A percentile compares a stretch with the other conserved stretches of the same genome.
Conservation (phyloP, 1,140 invertebrate genomes). For the Drosophila teissieri region DNA sequence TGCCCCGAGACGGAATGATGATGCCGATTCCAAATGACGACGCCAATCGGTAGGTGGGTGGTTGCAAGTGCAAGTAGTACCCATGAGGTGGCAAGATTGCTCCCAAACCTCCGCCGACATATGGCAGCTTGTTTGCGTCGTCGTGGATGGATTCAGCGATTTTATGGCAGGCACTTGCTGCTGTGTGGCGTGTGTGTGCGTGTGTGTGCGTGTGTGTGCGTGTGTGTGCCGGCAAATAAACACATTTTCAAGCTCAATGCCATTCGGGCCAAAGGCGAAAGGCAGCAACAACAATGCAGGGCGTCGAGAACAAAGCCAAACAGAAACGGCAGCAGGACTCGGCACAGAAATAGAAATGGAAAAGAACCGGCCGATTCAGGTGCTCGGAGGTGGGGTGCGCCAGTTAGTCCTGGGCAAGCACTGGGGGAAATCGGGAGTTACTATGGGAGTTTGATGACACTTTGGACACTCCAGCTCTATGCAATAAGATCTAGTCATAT, state of each 20-base stretch:
- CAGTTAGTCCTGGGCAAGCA: constrained; percentile 17
- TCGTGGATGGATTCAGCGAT: constrained; percentile 75
- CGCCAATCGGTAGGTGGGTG: constrained; percentile 11
- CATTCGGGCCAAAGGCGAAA: constrained; percentile 52
- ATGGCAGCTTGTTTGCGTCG: constrained; percentile 61
- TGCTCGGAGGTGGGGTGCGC: neutral
- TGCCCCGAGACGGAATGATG: constrained; percentile 58
- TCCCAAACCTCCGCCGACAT: constrained; percentile 1
- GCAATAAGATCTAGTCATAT: too few relatives aligned
- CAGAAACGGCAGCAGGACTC: constrained; percentile 53
- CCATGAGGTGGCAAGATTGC: constrained; percentile 38
- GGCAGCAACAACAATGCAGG: constrained; percentile 26
- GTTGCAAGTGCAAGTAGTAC: neutral
- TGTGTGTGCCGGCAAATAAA: constrained; percentile 60
- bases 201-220: constrained; percentile 3
- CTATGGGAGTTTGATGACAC: neutral
- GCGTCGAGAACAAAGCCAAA: constrained; percentile 72
- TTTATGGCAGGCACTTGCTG: constrained; percentile 78
- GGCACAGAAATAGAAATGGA: constrained; percentile 69
- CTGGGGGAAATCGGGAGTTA: constrained; percentile 7
- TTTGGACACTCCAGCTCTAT: too few relatives aligned
- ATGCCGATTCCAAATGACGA: constrained; percentile 29
- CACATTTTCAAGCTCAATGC: constrained; percentile 82
- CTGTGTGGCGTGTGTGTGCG: constrained; percentile 29
- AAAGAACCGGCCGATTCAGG: constrained; percentile 53